Percentiles rank a stretch among this genome's conserved stretches.
Conservation (phyloP, 1,140 invertebrate genomes). For the Heliconius himera region DNA sequence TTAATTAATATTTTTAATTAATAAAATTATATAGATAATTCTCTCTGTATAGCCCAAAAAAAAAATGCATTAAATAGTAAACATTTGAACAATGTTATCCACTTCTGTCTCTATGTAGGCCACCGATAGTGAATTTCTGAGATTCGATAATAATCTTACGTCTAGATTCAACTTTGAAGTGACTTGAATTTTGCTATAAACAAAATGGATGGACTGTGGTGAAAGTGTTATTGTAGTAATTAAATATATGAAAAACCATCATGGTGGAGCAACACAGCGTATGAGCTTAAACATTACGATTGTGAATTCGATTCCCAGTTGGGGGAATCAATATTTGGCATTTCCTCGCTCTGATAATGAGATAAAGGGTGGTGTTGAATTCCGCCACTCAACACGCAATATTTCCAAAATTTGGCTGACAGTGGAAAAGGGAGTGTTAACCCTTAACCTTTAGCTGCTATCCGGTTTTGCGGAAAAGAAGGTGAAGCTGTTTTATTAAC, state of each 20-base stretch:
- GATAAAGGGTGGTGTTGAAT: no score
- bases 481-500: no score
- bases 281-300: not conserved
- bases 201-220: not conserved
- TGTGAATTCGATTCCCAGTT: not conserved
- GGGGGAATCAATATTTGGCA: not conserved
- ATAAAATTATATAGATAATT: not conserved
- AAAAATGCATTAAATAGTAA: not conserved
- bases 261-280: no score
- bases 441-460: no score
- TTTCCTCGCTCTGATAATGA: no score
- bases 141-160: constrained; percentile 1
- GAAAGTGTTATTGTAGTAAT: not conserved
- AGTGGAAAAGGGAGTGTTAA: no score
- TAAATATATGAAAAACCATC: not conserved
- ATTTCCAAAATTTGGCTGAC: no score
- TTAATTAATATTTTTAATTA: no score
- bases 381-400: no score
- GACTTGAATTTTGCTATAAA: not conserved
- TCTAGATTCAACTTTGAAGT: not conserved
- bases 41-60: not conserved
- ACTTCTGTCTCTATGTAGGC: constrained; percentile 50
- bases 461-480: no score
- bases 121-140: constrained; percentile 51
- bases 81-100: not conserved